Evolutionary conservation across 2,113 vertebrate genomes (phyloP), one percentile per base, ranked within the genome.

Genomic region (Boulengeromyrus knoepffleri): DNA sequence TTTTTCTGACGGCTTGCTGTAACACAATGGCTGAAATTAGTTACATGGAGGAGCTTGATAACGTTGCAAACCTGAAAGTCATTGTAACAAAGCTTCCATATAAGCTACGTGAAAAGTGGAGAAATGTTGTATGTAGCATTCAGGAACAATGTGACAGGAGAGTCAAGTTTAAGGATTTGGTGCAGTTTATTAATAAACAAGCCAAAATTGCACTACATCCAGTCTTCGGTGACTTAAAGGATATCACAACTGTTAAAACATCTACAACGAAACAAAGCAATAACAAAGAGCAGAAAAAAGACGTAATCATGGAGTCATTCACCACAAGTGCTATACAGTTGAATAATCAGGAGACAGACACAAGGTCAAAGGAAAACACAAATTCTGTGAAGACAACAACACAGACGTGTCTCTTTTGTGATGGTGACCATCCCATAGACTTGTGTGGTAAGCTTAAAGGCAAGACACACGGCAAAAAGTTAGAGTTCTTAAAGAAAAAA

Each of bases 21-120:
- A 91, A 90, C 15, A 70, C 87, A 1, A 90, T 90, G 89, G n/a
- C 5, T 7, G 89, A 90, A 17, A 17, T 91, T 2, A 56, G 49
- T 5, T 91, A 91, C 17, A 24, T 85, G 85, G 88, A 91, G 1
- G 91, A 92, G 46, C 3, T 90, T 19, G 88, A 92, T 31, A n/a
- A 24, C 2, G 3, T 83, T 53, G 47, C 87, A 8, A 91, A 91
- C 50, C 83, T 92, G 87, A 45, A 58, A 24, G 21, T 85, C 8
- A 66, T 88, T 5, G 77, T 91, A 80, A 31, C 86, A 42, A 90
- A 91, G 27, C 56, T 91, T 66, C 88, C 88, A 24, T 92, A 89
- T 0, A 47, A 90, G 88, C 46, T 15, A 21, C 7, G 24, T 62
- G 24, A 62, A 62, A 62, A 0, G 24, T 62, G 58, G 58, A 62